A percentile compares a stretch with the other conserved stretches of the same genome.
phyloP scores from a whole-genome alignment of 2,888 invertebrate species.

The Synergus laeviventris region DNA sequence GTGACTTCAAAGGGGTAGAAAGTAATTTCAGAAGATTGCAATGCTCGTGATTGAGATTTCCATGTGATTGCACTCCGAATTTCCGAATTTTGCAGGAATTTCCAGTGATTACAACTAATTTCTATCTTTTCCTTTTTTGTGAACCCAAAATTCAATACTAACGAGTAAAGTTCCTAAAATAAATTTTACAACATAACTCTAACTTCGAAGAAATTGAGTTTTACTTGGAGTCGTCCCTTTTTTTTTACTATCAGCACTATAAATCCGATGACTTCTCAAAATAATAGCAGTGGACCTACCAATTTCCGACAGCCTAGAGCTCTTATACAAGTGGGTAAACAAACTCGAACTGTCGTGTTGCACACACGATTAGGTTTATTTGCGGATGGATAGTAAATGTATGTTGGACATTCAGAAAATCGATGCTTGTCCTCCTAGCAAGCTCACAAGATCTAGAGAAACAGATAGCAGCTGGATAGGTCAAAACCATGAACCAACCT shows the following conservation, averaged over 20 bases:
- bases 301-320: conserved; percentile 35
- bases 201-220: background rate
- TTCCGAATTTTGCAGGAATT: no score
- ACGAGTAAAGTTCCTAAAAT: background rate
- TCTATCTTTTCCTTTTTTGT: no score
- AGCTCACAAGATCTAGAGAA: conserved; percentile 49
- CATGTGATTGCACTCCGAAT: no score
- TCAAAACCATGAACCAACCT: conserved; percentile 45
- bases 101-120: no score
- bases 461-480: conserved; percentile 40
- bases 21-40: no score
- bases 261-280: conserved; percentile 1
- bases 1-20: no score
- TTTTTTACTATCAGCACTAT: background rate
- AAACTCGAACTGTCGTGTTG: conserved; percentile 45
- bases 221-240: background rate
- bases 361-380: conserved; percentile 72
- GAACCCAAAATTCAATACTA: no score
- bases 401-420: conserved; percentile 65
- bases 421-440: conserved; percentile 59
- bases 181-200: background rate
- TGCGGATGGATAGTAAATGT: conserved; percentile 63
- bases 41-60: no score
- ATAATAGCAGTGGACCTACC: conserved; percentile 24
- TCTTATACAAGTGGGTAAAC: conserved; percentile 34